A percentile compares a stretch with the other conserved stretches of the same genome.
Evolutionary conservation across 2,797 vertebrate genomes (phyloP).

Genomic region (Coregonus ussuriensis): DNA sequence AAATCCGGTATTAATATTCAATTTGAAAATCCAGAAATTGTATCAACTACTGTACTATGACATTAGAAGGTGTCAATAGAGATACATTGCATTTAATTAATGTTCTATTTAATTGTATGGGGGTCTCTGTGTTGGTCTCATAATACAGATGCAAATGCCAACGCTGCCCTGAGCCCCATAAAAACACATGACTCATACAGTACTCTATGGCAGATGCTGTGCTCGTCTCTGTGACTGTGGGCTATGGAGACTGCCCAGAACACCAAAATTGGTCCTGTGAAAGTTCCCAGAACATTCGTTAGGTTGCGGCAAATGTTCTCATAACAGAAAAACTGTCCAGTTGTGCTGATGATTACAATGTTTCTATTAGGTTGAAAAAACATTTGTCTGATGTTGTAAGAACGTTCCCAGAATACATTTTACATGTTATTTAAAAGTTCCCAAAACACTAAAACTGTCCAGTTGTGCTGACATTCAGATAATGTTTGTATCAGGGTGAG

Average conservation of each 20-base stretch:
- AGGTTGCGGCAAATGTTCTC: no score
- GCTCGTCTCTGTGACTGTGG: slow-evolving; percentile 49
- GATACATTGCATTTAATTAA: not conserved
- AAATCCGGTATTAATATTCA: not conserved
- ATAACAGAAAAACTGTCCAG: no score
- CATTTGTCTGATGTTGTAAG: no score
- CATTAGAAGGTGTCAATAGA: not conserved
- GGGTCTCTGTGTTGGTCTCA: not conserved
- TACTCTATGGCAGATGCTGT: slow-evolving; percentile 51
- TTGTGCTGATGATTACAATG: no score
- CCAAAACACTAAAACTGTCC: no score
- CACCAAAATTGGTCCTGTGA: no score
- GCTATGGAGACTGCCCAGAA: slow-evolving; percentile 26
- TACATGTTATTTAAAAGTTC: no score
- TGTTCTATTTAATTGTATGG: not conserved
- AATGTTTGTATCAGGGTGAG: no score
- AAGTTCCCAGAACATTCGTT: no score
- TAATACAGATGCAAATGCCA: slow-evolving; percentile 7
- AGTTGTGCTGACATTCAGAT: no score
- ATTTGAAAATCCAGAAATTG: not conserved
- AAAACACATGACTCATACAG: slow-evolving; percentile 52
- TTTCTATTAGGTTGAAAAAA: no score
- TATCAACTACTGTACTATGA: not conserved
- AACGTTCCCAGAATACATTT: no score
- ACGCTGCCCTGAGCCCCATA: slow-evolving; percentile 41